These are phyloP conservation scores for Vicugna pacos DNA, from an alignment of 2,113 vertebrate genomes.

Conservation along the genomic window DNA sequence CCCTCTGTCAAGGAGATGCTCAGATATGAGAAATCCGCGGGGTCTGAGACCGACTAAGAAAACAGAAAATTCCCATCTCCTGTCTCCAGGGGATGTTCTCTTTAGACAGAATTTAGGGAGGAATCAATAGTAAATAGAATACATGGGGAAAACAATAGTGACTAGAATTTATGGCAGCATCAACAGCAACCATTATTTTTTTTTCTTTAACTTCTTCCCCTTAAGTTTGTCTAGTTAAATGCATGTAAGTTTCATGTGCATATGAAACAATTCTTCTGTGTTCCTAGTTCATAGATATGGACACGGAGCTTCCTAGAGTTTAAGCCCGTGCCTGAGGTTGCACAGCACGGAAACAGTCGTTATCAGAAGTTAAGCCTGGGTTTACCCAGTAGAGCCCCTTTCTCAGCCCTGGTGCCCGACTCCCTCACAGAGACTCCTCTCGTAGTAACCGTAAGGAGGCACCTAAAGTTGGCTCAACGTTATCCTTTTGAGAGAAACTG, in stretches of 20 bases:
- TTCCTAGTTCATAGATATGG: neutral
- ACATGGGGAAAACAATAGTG: neutral
- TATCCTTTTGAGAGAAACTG: neutral
- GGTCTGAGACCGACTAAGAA: neutral
- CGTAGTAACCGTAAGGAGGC: accelerated
- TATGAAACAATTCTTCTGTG: neutral
- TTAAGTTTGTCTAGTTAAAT: neutral
- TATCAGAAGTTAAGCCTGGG: neutral
- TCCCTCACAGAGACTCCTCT: neutral
- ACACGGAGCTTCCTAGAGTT: neutral
- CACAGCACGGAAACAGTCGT: neutral
- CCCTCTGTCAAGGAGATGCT: neutral
- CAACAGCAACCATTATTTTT: neutral
- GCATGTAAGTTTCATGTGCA: neutral
- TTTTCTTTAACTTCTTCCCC: neutral
- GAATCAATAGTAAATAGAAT: neutral
- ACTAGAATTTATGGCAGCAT: neutral
- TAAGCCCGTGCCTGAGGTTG: neutral
- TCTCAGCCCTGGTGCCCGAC: neutral
- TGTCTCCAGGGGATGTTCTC: neutral
- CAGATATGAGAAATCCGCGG: neutral
- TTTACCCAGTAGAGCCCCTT: accelerated
- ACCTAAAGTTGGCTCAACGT: neutral
- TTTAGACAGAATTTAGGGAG: neutral
- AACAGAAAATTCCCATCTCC: neutral